These are phyloP conservation scores for Mastigias papua DNA, from an alignment of 30 jellyfish, hydroid and myxozoan genomes.

Conservation along the genomic window DNA sequence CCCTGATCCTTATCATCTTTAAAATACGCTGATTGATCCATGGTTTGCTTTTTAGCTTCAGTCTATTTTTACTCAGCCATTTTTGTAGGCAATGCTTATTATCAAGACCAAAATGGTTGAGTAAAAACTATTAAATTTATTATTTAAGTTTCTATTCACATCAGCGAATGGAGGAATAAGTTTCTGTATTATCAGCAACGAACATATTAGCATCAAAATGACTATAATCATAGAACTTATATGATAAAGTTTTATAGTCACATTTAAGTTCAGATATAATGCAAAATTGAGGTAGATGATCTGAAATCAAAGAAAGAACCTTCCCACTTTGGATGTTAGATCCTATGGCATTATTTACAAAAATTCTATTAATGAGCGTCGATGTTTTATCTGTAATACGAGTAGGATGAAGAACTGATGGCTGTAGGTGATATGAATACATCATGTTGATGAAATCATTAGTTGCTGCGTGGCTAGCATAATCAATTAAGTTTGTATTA, in stretches of 20 bases:
- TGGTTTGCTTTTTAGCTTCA: conserved; percentile 1
- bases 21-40: conserved; percentile 44
- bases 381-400: conserved; percentile 2
- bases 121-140: neutral
- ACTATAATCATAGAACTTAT: neutral
- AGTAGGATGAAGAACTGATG: conserved; percentile 31
- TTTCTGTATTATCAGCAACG: neutral
- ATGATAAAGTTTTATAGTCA: neutral
- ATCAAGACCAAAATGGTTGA: neutral
- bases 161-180: neutral
- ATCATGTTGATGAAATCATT: neutral
- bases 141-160: neutral
- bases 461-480: conserved; percentile 1
- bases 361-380: neutral
- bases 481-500: neutral
- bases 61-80: neutral
- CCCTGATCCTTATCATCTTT: neutral
- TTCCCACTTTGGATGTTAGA: conserved; percentile 5
- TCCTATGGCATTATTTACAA: neutral
- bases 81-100: neutral
- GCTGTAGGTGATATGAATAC: neutral
- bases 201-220: neutral
- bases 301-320: conserved; percentile 11
- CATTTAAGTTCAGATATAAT: neutral
- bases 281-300: conserved; percentile 19